phyloP scores from a whole-genome alignment of 2,113 vertebrate species.

The Boleophthalmus pectinirostris region DNA sequence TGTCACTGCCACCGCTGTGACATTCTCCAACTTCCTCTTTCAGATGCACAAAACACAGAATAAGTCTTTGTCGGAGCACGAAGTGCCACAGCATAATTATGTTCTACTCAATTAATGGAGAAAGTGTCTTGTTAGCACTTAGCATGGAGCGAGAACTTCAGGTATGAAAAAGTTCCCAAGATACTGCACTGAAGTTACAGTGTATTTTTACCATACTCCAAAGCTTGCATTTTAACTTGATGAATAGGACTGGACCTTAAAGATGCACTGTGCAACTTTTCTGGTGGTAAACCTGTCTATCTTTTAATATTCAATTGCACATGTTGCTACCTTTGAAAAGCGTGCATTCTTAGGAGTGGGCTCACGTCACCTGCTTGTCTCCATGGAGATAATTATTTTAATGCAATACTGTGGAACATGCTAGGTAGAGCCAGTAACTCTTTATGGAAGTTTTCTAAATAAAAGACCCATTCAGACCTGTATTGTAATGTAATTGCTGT shows the following conservation, averaged over 20 bases:
- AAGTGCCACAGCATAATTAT: conserved; percentile 17
- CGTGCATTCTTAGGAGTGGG: too few relatives aligned
- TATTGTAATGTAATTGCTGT: too few relatives aligned
- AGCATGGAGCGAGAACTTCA: conserved; percentile 5
- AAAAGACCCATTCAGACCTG: too few relatives aligned
- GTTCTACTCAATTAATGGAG: conserved; percentile 11
- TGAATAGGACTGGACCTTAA: not conserved
- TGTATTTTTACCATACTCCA: not conserved
- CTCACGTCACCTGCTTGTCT: too few relatives aligned
- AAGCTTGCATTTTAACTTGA: not conserved
- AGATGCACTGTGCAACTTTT: not conserved
- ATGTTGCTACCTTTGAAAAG: too few relatives aligned
- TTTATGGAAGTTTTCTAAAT: too few relatives aligned
- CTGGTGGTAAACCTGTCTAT: too few relatives aligned
- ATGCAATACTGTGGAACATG: too few relatives aligned
- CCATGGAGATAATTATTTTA: too few relatives aligned
- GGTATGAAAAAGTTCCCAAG: not conserved
- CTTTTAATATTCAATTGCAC: too few relatives aligned
- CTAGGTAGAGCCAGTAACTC: too few relatives aligned
- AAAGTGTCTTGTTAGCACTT: conserved; percentile 15
- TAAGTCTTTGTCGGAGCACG: conserved; percentile 14
- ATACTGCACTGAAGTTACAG: not conserved
- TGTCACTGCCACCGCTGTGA: not conserved
- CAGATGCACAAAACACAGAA: conserved; percentile 9
- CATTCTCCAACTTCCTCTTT: conserved; percentile 8